Base-by-base conservation (phyloP, 1,140 invertebrate species). In the Nomia melanderi region DNA sequence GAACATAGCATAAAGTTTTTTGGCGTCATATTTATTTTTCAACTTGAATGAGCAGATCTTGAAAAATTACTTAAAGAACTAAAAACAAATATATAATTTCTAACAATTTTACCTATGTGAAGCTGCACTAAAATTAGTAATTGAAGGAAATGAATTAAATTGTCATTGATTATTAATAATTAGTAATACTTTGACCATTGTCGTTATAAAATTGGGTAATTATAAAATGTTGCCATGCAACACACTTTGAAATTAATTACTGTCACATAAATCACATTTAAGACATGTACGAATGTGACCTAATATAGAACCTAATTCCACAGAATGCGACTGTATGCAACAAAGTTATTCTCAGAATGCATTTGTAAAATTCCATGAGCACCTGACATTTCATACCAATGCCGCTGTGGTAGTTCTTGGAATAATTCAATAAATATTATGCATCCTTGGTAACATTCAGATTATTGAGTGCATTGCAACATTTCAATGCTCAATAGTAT, bases 361-460 rank as follows among this genome's bases (percentile, higher is more conserved):
- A 50, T n/a, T 50, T 50, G 47, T n/a, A 50, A 50, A 50, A 50
- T 50, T 50, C 47, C 47, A 50, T n/a, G 47, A 23, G 8, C 47
- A 50, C n/a, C 47, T 8, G n/a, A 8, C 47, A 50, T 50, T 7
- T 17, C 47, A 50, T 50, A n/a, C 47, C 47, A 9, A 50, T 50
- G 47, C 47, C 8, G 47, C 17, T 50, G 47, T 20, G 20, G 20
- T 50, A 17, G 41, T 44, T 44, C 20, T 7, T 20, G 47, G 47
- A 50, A 50, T 50, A 50, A 50, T 50, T 50, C 47, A 17, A 50
- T 50, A 50, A 50, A 50, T 50, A 50, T 50, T 50, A 50, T 50
- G 20, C 17, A 50, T 50, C 47, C 20, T 17, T 23, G 47, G 20
- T 50, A 17, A 50, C 20, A 7, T 6, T 50, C 20, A 50, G n/a